Conservation (phyloP, 1,140 invertebrate genomes). For the Papilio polytes region DNA sequence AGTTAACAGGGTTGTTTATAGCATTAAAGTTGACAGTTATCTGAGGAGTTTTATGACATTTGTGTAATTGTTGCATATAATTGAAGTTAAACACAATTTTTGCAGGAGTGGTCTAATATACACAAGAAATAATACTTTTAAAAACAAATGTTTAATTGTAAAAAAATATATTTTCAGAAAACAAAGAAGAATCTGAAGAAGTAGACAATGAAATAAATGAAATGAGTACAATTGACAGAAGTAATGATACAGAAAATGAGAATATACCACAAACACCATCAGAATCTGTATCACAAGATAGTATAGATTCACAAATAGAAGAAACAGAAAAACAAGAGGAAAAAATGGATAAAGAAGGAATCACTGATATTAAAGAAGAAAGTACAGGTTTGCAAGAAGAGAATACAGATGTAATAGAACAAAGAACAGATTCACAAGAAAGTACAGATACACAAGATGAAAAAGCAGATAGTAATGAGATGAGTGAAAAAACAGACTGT, state of each 20-base stretch:
- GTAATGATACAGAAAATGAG: constrained; percentile 32
- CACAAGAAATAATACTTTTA: neutral
- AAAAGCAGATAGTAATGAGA: constrained; percentile 28
- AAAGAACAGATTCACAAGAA: constrained; percentile 16
- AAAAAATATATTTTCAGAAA: constrained; percentile 30
- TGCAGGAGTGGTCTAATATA: neutral
- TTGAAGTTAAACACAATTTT: neutral
- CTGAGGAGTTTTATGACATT: neutral
- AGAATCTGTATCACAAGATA: constrained; percentile 24
- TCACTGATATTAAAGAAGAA: constrained; percentile 12
- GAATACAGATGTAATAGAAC: constrained; percentile 32
- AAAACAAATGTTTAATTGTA: neutral
- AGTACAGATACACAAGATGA: constrained; percentile 16
- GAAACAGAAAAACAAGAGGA: constrained; percentile 14
- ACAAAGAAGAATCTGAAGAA: constrained; percentile 43
- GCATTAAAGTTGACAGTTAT: too few relatives aligned
- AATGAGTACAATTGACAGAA: constrained; percentile 30
- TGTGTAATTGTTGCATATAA: neutral
- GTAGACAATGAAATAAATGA: constrained; percentile 49
- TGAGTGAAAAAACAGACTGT: neutral
- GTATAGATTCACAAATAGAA: constrained; percentile 8
- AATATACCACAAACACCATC: neutral
- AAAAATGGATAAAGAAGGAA: neutral
- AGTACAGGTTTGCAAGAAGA: constrained; percentile 19
- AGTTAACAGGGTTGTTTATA: too few relatives aligned